Base-by-base conservation (phyloP, 2,113 vertebrate species). In the Saimiri boliviensis region DNA sequence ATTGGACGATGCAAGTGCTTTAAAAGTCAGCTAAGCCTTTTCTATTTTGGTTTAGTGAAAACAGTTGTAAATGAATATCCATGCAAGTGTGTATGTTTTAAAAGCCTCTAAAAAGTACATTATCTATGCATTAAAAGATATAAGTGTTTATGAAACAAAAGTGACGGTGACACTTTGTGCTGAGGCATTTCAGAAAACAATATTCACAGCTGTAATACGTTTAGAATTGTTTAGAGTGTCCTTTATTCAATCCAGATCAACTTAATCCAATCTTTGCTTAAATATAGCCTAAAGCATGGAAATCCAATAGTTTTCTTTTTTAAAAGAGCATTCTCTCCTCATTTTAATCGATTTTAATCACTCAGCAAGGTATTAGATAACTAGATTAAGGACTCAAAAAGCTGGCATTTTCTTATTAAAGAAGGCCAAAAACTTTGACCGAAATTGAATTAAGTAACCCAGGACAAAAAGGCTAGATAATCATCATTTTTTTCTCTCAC, bases 321-420 rank as follows among this genome's bases (percentile, higher is more conserved):
- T 8, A n/a, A 91, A 95, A 94, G 54, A 93, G 32, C 83, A 82
- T 88, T 93, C 37, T 27, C 17, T 94, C 77, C 58, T 96, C 23
- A 58, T 97, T 94, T 95, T 93, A 96, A 98, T 97, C 95, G 92
- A 95, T 97, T 96, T 96, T 95, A 98, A 97, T 97, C 97, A 96
- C 49, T 94, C 94, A 96, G 52, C 66, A 88, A 96, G 80, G 80
- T 95, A 89, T 96, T 96, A 95, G 70, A 89, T 97, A 97, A 97
- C 86, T 56, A 97, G 56, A 96, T 96, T 94, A 91, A 20, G 93
- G 85, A 56, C 88, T 94, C 58, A 87, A 89, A 84, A 97, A 93
- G 60, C 66, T 89, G 87, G 19, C 58, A 81, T 94, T 97, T 97
- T 96, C 94, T 97, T 93, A 88, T 96, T 96, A 96, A 91, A 16